Base-by-base conservation (phyloP, 2,113 vertebrate species). In the Corydoras sp. region DNA sequence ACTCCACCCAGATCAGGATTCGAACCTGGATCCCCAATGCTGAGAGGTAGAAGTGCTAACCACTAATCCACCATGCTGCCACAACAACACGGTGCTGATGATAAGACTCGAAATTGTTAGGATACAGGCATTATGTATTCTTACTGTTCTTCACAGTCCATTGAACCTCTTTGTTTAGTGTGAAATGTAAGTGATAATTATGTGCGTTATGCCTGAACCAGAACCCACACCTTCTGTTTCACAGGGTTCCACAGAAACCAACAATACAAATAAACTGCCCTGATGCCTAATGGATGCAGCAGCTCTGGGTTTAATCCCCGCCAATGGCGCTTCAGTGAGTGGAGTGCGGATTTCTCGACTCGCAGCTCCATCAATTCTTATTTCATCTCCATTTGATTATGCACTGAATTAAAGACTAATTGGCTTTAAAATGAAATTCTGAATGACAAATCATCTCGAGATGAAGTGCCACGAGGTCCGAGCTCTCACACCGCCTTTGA, bases 331-430 rank as follows among this genome's bases (percentile, higher is more conserved):
- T 11, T 31, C 11, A 12, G 9, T 18, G 58, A 18, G 14, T 32
- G 24, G 15, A 58, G 43, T 35, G 51, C 50, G 11, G 32, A 58
- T 13, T 29, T 29, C 9, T 3, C 55, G 48, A 69, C 56, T 65
- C 63, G 65, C 53, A 29, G 5, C 32, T 69, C 62, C 69, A 55
- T 73, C 70, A 69, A 77, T 73, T 68, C 56, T 58, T 50, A 63
- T 69, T 68, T 77, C 49, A 65, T 67, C 61, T 73, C 59, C 15
- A 71, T 68, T 65, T 69, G 55, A 53, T 73, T 61, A 64, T 73
- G 61, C 55, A 32, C 15, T 24, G n/a, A 73, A 77, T 77, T 68
- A 77, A 50, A 59, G 49, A 24, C 71, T 77, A 73, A 73, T 65
- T 73, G 61, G 70, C 58, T 69, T 77, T 55, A 59, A 65, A 64